Conservation (phyloP, 2,888 invertebrate species). For the Ectemnius lituratus region DNA sequence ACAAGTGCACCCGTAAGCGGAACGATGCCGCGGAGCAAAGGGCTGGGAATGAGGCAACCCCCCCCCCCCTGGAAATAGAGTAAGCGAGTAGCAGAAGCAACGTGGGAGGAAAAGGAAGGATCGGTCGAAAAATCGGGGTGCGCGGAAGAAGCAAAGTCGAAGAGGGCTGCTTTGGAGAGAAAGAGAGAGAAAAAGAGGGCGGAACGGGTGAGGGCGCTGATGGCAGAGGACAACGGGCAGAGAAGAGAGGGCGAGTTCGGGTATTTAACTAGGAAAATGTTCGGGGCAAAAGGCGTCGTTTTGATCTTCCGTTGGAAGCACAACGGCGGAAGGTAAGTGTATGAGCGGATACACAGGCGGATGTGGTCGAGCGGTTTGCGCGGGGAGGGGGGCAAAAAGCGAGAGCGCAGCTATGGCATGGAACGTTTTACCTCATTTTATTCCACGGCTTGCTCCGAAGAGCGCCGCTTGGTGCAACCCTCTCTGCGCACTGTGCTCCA, state of each 20-base stretch:
- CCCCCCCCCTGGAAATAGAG: too few species aligned
- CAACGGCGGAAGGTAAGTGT: constrained; percentile 37
- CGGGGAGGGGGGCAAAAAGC: constrained; percentile 46
- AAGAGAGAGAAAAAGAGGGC: neutral
- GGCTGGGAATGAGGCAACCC: constrained; percentile 3
- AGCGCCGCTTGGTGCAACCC: constrained; percentile 5
- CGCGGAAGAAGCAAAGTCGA: constrained; percentile 33
- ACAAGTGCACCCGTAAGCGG: constrained; percentile 56
- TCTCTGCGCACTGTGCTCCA: constrained; percentile 30
- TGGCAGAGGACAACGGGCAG: constrained; percentile 13
- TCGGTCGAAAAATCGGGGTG: constrained; percentile 17
- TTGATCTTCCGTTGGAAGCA: constrained; percentile 34
- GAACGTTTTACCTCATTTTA: constrained; percentile 65
- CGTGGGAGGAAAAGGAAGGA: constrained; percentile 14
- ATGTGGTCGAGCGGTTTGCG: constrained; percentile 27
- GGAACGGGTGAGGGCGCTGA: neutral
- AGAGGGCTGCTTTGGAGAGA: constrained; percentile 6
- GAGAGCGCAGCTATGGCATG: constrained; percentile 44
- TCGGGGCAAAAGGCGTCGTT: constrained; percentile 48
- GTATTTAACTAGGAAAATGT: constrained; percentile 64
- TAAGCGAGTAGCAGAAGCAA: neutral
- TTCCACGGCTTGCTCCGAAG: constrained; percentile 29
- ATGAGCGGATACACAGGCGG: constrained; percentile 37
- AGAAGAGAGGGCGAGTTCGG: constrained; percentile 25
- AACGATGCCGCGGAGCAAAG: constrained; percentile 50